Conservation (phyloP, 2,113 vertebrate species). For the Scytalopus superciliaris region DNA sequence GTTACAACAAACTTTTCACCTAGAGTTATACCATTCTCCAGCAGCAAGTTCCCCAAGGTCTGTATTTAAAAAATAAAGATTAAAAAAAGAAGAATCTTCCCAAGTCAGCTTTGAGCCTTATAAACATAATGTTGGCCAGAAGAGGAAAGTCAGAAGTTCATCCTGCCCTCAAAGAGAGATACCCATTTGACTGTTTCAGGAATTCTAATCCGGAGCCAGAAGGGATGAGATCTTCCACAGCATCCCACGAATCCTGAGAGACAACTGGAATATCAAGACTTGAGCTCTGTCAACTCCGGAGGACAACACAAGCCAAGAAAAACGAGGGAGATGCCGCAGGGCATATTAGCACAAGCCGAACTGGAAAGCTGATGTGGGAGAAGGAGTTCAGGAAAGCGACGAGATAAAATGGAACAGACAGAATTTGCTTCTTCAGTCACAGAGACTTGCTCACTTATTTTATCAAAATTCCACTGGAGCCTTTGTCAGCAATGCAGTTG, state of each 20-base stretch:
- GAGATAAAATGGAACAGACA: neutral
- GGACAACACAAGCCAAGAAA: neutral
- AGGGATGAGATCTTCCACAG: neutral
- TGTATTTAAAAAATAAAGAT: neutral
- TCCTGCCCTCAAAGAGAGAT: neutral
- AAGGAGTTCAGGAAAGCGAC: neutral
- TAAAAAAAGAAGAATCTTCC: neutral
- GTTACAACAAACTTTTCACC: neutral
- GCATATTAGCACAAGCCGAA: neutral
- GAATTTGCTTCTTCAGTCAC: neutral
- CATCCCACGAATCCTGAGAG: neutral
- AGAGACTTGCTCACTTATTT: neutral
- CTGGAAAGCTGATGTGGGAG: neutral
- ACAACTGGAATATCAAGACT: neutral
- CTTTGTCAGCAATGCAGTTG: neutral
- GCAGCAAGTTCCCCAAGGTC: neutral
- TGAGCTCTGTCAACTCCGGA: neutral
- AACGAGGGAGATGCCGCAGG: neutral
- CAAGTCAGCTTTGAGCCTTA: neutral
- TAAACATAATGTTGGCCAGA: neutral
- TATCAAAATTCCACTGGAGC: neutral
- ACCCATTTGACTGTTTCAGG: neutral
- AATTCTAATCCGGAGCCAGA: neutral
- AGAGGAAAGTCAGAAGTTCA: neutral
- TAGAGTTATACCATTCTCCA: neutral